Evolutionary conservation across 2,888 invertebrate species (phyloP).

Genomic region (Tromatobia lineatoria): DNA sequence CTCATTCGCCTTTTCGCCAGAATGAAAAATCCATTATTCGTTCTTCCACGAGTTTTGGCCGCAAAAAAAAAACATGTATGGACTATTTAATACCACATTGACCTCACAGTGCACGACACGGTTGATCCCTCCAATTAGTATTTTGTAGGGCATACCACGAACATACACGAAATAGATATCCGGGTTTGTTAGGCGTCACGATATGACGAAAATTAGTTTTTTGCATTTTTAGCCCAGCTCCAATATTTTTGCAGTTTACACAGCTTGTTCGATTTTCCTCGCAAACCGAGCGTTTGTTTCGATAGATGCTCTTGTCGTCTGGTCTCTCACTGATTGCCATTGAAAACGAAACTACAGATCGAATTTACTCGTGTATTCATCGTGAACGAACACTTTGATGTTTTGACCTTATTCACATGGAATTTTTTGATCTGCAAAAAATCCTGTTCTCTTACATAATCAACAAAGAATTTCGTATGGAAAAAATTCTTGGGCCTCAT

Average conservation of each 20-base stretch:
- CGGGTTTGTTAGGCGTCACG: neutral
- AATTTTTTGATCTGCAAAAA: no score
- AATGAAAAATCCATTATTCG: slow-evolving; percentile 16
- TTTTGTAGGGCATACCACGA: neutral
- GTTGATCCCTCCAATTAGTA: neutral
- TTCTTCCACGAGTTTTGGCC: neutral
- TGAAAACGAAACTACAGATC: neutral
- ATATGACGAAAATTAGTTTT: slow-evolving; percentile 4
- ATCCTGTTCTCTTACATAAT: no score
- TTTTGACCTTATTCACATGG: no score
- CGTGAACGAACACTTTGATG: neutral
- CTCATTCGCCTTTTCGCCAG: neutral
- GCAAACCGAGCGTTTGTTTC: neutral
- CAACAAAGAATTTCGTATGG: no score
- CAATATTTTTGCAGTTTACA: neutral
- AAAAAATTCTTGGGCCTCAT: no score
- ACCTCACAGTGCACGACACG: no score
- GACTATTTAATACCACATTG: neutral
- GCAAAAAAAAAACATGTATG: neutral
- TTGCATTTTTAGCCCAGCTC: neutral
- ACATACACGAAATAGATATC: neutral
- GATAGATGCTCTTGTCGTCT: neutral
- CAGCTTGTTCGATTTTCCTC: neutral
- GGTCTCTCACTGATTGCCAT: neutral
- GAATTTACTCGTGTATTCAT: neutral